A percentile compares a stretch with the other conserved stretches of the same genome.
Conservation (phyloP, 2,888 invertebrate species). For the Protodeltote pygarga region DNA sequence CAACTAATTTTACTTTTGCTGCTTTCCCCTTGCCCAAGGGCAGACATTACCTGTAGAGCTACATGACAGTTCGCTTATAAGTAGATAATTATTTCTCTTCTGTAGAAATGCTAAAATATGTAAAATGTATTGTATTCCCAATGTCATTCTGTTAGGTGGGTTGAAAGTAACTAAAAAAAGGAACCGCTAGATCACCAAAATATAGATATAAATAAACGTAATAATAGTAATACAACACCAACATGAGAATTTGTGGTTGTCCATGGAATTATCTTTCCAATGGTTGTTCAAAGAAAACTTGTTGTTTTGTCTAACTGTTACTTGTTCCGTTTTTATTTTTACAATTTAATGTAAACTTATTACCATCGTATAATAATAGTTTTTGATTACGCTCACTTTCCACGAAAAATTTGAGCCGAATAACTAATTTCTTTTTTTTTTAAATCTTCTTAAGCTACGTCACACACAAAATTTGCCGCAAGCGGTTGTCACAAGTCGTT, state of each 20-base stretch:
- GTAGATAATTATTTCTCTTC: conserved; percentile 16
- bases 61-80: conserved; percentile 36
- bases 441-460: conserved; percentile 7
- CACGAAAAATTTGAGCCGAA: background rate
- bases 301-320: no score
- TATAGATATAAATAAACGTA: no score
- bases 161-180: conserved; percentile 11
- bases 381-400: background rate
- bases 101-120: conserved; percentile 23
- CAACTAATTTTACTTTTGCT: background rate
- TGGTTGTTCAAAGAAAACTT: no score
- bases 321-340: no score
- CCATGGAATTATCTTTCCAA: no score
- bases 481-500: conserved; percentile 31
- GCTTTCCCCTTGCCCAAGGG: conserved; percentile 4
- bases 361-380: no score
- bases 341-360: no score
- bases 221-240: no score
- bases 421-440: background rate
- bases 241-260: no score
- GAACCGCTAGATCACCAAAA: no score
- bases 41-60: conserved; percentile 8
- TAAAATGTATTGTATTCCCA: conserved; percentile 9
- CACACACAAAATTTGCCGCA: conserved; percentile 28
- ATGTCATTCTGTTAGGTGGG: conserved; percentile 10